Evolutionary conservation across 2,113 vertebrate species (phyloP), one percentile per base, ranked within the genome.

Genomic region (Ploceus nigricollis): DNA sequence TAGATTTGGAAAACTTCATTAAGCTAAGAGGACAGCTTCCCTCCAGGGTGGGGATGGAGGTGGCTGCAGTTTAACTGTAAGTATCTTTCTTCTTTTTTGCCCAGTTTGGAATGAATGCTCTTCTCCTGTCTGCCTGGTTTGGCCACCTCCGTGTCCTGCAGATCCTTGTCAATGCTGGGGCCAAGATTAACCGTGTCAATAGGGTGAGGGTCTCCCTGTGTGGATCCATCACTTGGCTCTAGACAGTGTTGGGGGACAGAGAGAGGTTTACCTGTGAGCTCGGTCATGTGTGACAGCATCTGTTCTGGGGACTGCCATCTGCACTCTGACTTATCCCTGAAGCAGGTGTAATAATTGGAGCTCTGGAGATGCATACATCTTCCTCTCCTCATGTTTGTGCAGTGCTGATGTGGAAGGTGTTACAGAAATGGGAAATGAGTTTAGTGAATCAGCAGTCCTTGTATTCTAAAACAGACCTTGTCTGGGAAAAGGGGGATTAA

Each of bases 101-200:
- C 21, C 88, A 99, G 99, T 99, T 99, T 95, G 99, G 99, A 42
- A 99, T 99, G 99, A 99, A 98, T 1, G 98, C 98, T 0, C 96
- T 99, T 81, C 98, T 99, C 25, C 97, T 99, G 75, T 98, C 99
- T 9, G 98, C 99, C 69, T 99, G 99, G 99, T 99, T 99, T 7
- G 99, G 99, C 66, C 99, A 99, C 90, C 97, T 99, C 7, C 97
- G 44, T 9, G 81, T 99, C 89, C 96, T 99, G 60, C 98, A 99
- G 98, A 96, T 98, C 30, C 98, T 99, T 4, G 98, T 99, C 66
- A 98, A 98, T 25, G 98, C 98, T 9, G 99, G 99, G 76, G 99
- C 99, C 50, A 99, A 98, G 94, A 96, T 98, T 79, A 98, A 95
- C 94, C 97, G 95, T 97, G 97, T 98, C 94, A 99, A 99, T 90